Percentiles rank a stretch among this genome's conserved stretches.
Evolutionary conservation across 2,888 invertebrate genomes (phyloP).

Genomic region (Agelastica alni): DNA sequence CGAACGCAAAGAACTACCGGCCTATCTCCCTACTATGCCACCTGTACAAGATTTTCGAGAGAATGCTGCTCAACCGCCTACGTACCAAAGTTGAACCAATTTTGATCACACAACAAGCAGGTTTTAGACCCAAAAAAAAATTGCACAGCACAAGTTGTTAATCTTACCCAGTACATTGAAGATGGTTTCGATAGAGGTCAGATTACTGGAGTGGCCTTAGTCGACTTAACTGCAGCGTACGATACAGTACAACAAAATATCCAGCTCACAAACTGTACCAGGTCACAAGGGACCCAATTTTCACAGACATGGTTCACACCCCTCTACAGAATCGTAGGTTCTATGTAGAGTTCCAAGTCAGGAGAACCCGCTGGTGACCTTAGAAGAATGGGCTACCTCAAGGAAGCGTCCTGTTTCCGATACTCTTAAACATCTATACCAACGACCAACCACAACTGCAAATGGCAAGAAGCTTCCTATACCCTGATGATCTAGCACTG

Average conservation of each 20-base stretch:
- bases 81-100: too few species aligned
- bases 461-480: neutral
- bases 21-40: too few species aligned
- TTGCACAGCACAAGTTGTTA: too few species aligned
- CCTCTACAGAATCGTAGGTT: neutral
- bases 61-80: too few species aligned
- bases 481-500: neutral
- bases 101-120: too few species aligned
- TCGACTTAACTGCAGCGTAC: neutral
- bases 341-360: neutral
- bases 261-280: too few species aligned
- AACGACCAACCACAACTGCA: neutral
- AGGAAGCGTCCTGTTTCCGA: neutral
- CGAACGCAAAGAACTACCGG: too few species aligned
- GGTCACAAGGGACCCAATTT: neutral
- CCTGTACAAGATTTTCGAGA: too few species aligned
- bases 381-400: neutral
- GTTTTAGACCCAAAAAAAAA: too few species aligned
- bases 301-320: neutral
- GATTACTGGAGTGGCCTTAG: neutral
- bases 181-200: neutral
- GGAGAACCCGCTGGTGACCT: neutral
- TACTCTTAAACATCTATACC: neutral
- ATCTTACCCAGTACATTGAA: neutral
- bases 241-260: neutral